Evolutionary conservation across 2,113 vertebrate genomes (phyloP), one percentile per base, ranked within the genome.

Genomic region (Daubentonia madagascariensis): DNA sequence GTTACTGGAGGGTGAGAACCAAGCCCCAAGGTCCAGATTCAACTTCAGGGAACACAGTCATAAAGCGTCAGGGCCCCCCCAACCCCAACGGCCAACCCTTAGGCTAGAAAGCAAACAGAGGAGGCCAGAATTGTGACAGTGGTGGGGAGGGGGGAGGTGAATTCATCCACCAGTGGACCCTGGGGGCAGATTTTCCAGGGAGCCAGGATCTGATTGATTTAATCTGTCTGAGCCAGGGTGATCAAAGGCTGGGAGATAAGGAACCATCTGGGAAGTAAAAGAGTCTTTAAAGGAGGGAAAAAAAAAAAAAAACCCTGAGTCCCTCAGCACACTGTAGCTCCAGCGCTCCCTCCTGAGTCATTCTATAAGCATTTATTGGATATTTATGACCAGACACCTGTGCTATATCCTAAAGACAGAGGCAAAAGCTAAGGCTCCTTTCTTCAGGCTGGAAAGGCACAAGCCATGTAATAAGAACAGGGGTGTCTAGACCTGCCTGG

Each of bases 71-170:
- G 28, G 50, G 43, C 17, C 59, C 54, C 72, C 63, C 63, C 50
- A 0, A 40, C n/a, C n/a, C n/a, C n/a, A 35, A 65, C 40, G 1
- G 5, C 43, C n/a, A 57, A 25, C n/a, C 81, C 48, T 68, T 0
- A 18, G 37, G 14, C 35, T 50, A 25, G 10, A 75, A 87, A 93
- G 35, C 72, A 68, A 79, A 85, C 14, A 84, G 73, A 32, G 48
- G 17, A n/a, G n/a, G 48, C 32, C 32, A 35, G 45, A 16, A 20
- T 17, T 6, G 2, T 2, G 18, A 28, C 2, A 22, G 63, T 50
- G 52, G 1, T 0, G 35, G 14, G 35, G 35, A 18, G 65, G 35
- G 18, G 18, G 5, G 35, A 2, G 12, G 13, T n/a, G 59, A 57
- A 17, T 6, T 3, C 37, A 84, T 14, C 68, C 11, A 16, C 70